Evolutionary conservation across 2,888 invertebrate species (phyloP).

Genomic region (Autographa pulchrina): DNA sequence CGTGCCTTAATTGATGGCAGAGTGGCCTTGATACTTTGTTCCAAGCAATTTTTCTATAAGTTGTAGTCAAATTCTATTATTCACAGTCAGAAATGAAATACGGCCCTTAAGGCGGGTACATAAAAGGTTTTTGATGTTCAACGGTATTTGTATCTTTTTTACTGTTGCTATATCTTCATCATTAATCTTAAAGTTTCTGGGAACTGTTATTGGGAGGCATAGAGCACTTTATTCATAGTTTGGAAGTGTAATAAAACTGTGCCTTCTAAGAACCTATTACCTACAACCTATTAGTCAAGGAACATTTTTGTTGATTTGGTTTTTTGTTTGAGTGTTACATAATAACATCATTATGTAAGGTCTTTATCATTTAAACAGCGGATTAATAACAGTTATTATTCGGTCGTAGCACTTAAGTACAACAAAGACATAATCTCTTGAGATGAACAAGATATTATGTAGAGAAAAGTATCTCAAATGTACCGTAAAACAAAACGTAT

Average conservation of each 20-base stretch:
- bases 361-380: too few relatives aligned
- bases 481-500: too few relatives aligned
- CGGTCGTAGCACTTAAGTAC: too few relatives aligned
- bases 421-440: too few relatives aligned
- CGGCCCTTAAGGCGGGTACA: background rate
- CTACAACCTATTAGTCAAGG: background rate
- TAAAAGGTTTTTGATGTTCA: conserved; percentile 16
- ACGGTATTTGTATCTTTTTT: conserved; percentile 6
- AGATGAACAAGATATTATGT: too few relatives aligned
- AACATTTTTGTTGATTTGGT: too few relatives aligned
- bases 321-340: too few relatives aligned
- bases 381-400: too few relatives aligned
- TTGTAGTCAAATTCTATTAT: conserved; percentile 12
- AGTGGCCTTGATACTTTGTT: background rate
- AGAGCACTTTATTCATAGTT: background rate
- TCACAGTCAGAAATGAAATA: conserved; percentile 7
- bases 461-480: too few relatives aligned
- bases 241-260: background rate
- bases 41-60: background rate
- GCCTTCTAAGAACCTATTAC: background rate
- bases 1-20: conserved; percentile 12
- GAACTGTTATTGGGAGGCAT: conserved; percentile 19
- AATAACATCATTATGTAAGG: too few relatives aligned
- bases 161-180: conserved; percentile 11
- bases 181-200: conserved; percentile 31